Percentiles rank a stretch among this genome's conserved stretches.
Conservation (phyloP, 2,797 vertebrate species). For the Hippopotamyrus pictus region DNA sequence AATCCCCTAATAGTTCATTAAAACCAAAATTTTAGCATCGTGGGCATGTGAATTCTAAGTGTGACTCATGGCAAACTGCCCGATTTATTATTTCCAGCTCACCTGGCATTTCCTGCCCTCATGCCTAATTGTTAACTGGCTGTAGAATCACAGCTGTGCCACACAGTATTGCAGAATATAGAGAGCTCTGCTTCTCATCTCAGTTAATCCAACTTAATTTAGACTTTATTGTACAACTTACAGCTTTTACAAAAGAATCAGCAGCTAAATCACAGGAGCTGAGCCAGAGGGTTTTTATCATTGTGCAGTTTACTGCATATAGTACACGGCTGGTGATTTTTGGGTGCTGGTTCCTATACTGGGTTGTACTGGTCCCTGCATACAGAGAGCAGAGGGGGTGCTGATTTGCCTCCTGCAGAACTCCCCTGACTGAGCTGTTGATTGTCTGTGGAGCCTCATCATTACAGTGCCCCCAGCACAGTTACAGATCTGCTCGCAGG, state of each 20-base stretch:
- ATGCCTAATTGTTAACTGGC: not conserved
- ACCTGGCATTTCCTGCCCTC: not conserved
- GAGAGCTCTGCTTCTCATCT: not conserved
- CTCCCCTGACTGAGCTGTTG: not conserved
- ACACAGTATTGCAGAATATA: not conserved
- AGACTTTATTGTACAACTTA: not conserved
- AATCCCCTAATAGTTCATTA: not conserved
- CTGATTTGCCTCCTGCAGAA: not conserved
- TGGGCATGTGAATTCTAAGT: not conserved
- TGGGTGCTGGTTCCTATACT: not conserved
- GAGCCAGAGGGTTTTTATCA: not conserved
- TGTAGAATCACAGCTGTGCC: not conserved
- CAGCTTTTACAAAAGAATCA: not conserved
- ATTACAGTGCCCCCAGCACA: not conserved
- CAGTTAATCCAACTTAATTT: not conserved
- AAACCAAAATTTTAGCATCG: not conserved
- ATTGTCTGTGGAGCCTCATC: not conserved
- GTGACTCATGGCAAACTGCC: not conserved
- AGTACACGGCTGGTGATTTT: not conserved
- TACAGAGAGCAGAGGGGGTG: not conserved
- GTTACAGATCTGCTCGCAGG: not conserved
- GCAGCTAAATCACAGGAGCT: not conserved
- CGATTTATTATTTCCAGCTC: not conserved
- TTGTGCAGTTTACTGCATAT: not conserved
- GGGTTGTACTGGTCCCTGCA: not conserved